These are phyloP conservation scores for Hippocampus zosterae DNA, from an alignment of 2,113 vertebrate genomes.

Conservation along the genomic window DNA sequence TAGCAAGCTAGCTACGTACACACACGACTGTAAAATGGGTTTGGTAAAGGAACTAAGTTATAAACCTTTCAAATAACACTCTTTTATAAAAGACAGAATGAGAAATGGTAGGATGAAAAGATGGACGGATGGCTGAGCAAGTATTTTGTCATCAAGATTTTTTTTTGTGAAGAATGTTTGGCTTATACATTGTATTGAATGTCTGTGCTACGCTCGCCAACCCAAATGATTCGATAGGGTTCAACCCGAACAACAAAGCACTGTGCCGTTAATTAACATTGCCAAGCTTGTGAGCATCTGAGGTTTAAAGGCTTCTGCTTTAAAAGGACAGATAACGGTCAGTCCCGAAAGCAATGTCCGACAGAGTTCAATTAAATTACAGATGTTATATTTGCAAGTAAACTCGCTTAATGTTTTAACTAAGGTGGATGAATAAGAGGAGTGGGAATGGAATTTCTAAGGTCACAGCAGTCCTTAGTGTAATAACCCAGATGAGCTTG, in stretches of 20 bases:
- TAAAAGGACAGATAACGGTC: conserved; percentile 65
- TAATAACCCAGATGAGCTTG: conserved; percentile 53
- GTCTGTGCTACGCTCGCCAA: not conserved
- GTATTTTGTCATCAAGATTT: no score
- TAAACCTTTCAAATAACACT: no score
- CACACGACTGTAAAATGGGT: no score
- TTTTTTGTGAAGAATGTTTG: not conserved
- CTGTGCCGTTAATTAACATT: conserved; percentile 64
- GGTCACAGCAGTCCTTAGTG: conserved; percentile 46
- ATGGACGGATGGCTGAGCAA: no score
- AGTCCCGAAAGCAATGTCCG: conserved; percentile 63
- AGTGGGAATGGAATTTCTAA: conserved; percentile 22
- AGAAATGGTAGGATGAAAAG: no score
- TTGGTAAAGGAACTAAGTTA: no score
- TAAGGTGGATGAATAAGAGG: conserved; percentile 42
- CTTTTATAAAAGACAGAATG: no score
- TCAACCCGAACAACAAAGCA: conserved; percentile 62
- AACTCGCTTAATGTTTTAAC: conserved; percentile 56
- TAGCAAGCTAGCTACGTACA: no score
- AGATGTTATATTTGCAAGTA: conserved; percentile 71
- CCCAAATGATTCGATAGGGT: conserved; percentile 24
- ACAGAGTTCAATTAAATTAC: conserved; percentile 71
- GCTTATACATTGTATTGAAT: not conserved
- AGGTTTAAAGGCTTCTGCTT: conserved; percentile 54
- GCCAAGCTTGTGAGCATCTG: conserved; percentile 49